phyloP scores from a whole-genome alignment of 1,140 invertebrate genomes.

The Drosophila tropicalis region DNA sequence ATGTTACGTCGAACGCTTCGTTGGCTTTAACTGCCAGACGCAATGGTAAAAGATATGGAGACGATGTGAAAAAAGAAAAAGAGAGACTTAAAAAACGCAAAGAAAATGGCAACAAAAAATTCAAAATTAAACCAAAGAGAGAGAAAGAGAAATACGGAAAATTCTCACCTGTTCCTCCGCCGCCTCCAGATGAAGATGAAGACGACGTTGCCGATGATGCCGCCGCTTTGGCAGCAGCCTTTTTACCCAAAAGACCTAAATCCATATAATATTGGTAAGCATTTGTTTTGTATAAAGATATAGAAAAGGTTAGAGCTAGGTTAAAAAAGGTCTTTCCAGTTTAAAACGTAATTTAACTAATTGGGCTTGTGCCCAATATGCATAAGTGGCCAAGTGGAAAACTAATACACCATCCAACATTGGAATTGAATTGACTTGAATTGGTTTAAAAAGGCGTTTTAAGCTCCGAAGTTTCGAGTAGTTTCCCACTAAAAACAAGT shows the following conservation, averaged over 20 bases:
- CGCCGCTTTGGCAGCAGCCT: conserved; percentile 57
- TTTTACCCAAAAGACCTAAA: conserved; percentile 79
- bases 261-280: conserved; percentile 33
- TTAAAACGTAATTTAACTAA: conserved; percentile 44
- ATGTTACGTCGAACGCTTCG: conserved; percentile 71
- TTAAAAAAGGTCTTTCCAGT: background rate
- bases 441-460: no score
- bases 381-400: background rate
- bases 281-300: conserved; percentile 18
- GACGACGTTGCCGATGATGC: conserved; percentile 28
- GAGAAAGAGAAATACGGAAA: background rate
- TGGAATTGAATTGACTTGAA: no score
- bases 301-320: conserved; percentile 6
- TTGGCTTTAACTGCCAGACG: conserved; percentile 70
- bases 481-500: no score
- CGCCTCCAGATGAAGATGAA: conserved; percentile 25
- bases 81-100: conserved; percentile 11
- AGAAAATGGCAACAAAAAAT: background rate
- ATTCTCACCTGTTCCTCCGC: conserved; percentile 27
- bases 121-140: no score
- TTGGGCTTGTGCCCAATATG: conserved; percentile 33
- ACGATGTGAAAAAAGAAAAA: conserved; percentile 29
- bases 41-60: conserved; percentile 46
- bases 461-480: no score
- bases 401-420: background rate